These are phyloP conservation scores for Hycleus phaleratus DNA, from an alignment of 1,140 invertebrate genomes.

Conservation along the genomic window DNA sequence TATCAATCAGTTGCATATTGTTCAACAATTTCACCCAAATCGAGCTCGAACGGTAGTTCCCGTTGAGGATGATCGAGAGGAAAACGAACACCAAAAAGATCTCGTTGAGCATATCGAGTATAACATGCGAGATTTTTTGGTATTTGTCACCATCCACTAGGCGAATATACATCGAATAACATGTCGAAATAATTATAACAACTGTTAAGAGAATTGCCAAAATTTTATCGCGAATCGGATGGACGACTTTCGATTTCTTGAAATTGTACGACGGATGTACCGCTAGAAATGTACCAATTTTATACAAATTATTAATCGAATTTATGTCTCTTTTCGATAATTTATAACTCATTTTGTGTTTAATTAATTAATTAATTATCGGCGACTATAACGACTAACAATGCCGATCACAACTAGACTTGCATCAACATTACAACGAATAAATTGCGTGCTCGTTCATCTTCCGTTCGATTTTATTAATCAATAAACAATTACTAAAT, in stretches of 20 bases:
- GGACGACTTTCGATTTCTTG: background rate
- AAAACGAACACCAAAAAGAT: background rate
- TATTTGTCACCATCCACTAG: background rate
- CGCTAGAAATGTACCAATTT: background rate
- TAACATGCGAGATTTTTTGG: background rate
- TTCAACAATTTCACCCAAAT: constrained; percentile 2
- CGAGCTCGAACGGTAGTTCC: background rate
- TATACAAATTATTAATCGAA: background rate
- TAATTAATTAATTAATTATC: too few species aligned
- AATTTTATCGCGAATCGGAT: background rate
- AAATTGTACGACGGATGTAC: constrained; percentile 1
- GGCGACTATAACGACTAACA: too few species aligned
- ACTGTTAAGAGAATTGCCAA: background rate
- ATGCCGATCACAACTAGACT: too few species aligned
- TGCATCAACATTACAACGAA: too few species aligned
- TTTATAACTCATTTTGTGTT: too few species aligned
- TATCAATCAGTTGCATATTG: constrained; percentile 4
- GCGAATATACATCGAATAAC: background rate
- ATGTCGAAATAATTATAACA: background rate
- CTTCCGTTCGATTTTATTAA: too few species aligned
- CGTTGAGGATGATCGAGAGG: background rate
- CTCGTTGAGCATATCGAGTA: background rate
- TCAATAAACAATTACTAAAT: too few species aligned
- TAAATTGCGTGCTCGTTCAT: too few species aligned
- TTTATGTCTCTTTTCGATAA: too few species aligned